These are phyloP conservation scores for Hipparchia sbordonii DNA, from an alignment of 2,888 invertebrate genomes.

Conservation along the genomic window DNA sequence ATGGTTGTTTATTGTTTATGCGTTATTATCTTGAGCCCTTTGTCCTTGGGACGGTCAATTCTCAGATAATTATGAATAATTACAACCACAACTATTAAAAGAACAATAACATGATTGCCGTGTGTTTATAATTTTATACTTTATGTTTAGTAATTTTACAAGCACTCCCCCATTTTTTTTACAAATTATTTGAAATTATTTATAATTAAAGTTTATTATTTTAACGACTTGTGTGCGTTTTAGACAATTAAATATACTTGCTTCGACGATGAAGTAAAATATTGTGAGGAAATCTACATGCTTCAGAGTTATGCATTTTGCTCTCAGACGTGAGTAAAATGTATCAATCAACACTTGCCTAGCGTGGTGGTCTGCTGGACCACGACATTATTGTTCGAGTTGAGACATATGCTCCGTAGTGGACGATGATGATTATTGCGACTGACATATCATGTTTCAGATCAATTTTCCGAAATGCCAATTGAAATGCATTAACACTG, in stretches of 20 bases:
- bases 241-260: no score
- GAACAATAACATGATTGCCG: conserved; percentile 4
- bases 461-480: neutral
- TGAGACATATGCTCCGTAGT: no score
- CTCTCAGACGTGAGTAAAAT: no score
- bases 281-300: no score
- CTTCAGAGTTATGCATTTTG: no score
- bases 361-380: no score
- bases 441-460: neutral
- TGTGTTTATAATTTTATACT: neutral
- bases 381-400: no score
- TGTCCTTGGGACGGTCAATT: neutral
- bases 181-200: conserved; percentile 4
- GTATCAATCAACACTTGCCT: no score
- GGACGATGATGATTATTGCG: no score
- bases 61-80: conserved; percentile 6
- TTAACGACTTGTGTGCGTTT: neutral
- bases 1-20: neutral
- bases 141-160: neutral
- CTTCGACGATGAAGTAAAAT: no score
- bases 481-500: neutral
- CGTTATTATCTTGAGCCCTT: neutral
- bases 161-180: conserved; percentile 2
- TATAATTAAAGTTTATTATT: conserved; percentile 7
- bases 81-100: neutral